Evolutionary conservation across 2,797 vertebrate species (phyloP).

Genomic region (Acridotheres tristis): DNA sequence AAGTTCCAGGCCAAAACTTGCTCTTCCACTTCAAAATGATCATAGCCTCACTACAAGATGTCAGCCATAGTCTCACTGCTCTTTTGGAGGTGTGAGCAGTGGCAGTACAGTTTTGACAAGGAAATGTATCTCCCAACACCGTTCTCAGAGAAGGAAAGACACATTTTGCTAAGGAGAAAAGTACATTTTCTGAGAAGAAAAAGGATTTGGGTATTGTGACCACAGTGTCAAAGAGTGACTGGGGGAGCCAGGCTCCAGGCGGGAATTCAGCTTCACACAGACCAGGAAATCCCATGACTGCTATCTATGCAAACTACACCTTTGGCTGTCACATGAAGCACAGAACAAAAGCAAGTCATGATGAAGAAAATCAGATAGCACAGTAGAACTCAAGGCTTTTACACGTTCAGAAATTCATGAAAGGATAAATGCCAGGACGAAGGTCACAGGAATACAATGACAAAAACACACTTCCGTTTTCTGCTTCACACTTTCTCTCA

Average conservation of each 20-base stretch:
- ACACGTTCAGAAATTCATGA: neutral
- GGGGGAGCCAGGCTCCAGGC: neutral
- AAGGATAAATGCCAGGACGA: neutral
- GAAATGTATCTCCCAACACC: neutral
- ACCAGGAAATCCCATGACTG: neutral
- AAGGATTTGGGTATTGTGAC: neutral
- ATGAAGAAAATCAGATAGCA: neutral
- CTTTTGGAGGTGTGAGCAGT: neutral
- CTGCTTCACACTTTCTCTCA: neutral
- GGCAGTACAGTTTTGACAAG: neutral
- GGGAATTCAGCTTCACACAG: neutral
- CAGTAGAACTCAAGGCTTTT: neutral
- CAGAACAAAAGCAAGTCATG: neutral
- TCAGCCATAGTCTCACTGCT: neutral
- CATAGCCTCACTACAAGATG: neutral
- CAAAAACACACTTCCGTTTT: neutral
- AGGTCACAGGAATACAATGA: neutral
- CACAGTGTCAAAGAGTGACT: neutral
- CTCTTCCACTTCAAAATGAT: neutral
- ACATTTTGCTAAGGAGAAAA: neutral
- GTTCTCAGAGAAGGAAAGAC: neutral
- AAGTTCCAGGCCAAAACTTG: neutral
- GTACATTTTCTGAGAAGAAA: neutral
- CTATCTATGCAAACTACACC: neutral
- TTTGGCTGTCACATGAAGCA: neutral